These are phyloP conservation scores for Folsomia candida DNA, from an alignment of 2,888 invertebrate species.

Conservation along the genomic window DNA sequence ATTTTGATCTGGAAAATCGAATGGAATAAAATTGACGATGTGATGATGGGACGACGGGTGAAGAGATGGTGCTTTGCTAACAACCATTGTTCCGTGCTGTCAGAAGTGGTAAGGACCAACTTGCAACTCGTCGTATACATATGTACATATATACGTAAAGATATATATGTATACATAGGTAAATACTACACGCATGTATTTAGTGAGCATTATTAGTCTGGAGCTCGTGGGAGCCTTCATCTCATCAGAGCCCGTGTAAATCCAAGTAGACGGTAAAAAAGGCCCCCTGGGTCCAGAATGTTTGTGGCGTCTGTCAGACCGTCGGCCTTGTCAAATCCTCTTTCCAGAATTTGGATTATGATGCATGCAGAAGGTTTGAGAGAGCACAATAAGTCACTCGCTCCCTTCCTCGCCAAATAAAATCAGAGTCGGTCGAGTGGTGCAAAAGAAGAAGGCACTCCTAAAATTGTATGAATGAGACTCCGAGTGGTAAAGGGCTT, in stretches of 20 bases:
- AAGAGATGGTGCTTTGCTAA: too few species aligned
- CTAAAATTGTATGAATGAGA: too few species aligned
- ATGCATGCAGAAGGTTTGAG: background rate
- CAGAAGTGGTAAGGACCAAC: too few species aligned
- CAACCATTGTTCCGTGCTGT: too few species aligned
- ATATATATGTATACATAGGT: too few species aligned
- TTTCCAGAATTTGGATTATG: conserved; percentile 7
- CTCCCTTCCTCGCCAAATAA: background rate
- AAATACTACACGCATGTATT: too few species aligned
- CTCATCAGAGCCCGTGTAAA: background rate
- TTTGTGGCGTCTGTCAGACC: conserved; percentile 23
- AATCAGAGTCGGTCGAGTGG: too few species aligned
- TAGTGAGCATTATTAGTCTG: background rate
- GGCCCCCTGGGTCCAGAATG: conserved; percentile 21
- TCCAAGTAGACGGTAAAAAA: conserved; percentile 12
- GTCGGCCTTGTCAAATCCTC: conserved; percentile 21
- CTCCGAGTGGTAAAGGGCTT: background rate
- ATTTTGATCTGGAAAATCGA: too few species aligned
- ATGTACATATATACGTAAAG: too few species aligned
- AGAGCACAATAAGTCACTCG: background rate
- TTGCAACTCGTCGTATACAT: too few species aligned
- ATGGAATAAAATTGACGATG: background rate
- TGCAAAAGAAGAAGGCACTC: background rate
- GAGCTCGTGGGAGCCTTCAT: conserved; percentile 23
- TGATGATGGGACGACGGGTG: too few species aligned